These are phyloP conservation scores for Macropus fuliginosus DNA, from an alignment of 2,797 vertebrate species.

Conservation along the genomic window DNA sequence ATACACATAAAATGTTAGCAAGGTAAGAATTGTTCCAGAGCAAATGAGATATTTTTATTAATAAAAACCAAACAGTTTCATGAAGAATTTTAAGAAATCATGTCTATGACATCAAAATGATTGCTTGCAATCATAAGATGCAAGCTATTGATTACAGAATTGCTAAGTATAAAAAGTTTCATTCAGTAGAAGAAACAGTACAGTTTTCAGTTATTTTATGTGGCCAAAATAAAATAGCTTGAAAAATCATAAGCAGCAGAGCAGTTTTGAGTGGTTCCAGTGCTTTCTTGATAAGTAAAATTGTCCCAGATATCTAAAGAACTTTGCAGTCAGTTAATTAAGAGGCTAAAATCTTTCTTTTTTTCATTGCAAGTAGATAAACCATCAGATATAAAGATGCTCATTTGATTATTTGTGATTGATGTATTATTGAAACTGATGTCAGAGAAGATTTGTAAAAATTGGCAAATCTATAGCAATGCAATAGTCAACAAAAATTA, in stretches of 20 bases:
- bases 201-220: not conserved
- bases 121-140: not conserved
- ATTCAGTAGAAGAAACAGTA: not conserved
- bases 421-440: no score
- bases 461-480: no score
- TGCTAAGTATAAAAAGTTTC: not conserved
- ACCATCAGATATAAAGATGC: no score
- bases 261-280: not conserved
- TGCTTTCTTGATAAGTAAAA: no score
- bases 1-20: not conserved
- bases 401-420: no score
- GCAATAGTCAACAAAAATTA: no score
- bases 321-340: no score
- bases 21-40: not conserved
- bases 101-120: not conserved
- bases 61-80: not conserved
- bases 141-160: not conserved
- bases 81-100: not conserved
- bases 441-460: no score
- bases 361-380: no score
- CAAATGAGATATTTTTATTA: not conserved
- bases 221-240: not conserved
- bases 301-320: no score
- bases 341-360: no score
- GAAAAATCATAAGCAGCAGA: not conserved